Conservation (phyloP, 2,797 vertebrate genomes). For the Helicolenus hilgendorfi region DNA sequence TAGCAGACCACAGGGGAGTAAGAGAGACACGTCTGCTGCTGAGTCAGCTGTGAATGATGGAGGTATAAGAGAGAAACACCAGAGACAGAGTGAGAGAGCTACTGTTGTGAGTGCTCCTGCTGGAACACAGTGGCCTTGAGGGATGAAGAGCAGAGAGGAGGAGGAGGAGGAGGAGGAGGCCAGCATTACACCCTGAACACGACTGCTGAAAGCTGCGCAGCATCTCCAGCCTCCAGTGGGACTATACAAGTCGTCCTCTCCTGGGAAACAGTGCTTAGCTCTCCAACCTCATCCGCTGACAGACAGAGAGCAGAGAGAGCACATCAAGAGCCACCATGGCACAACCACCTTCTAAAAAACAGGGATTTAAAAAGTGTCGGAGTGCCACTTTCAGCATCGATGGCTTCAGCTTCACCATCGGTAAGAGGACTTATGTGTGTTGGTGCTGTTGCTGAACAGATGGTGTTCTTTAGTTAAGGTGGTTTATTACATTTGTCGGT, state of each 20-base stretch:
- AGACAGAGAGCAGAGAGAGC: conserved; percentile 6
- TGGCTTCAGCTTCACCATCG: conserved; percentile 97
- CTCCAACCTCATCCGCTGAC: neutral
- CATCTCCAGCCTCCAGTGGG: conserved; percentile 17
- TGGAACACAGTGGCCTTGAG: conserved; percentile 48
- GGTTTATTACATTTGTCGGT: conserved; percentile 11
- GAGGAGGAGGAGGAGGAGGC: neutral
- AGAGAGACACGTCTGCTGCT: neutral
- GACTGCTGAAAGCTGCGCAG: neutral
- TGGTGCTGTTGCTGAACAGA: neutral
- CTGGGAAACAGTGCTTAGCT: conserved; percentile 26
- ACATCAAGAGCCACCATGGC: conserved; percentile 84
- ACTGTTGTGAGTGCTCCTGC: conserved; percentile 9
- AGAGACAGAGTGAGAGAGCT: conserved; percentile 20
- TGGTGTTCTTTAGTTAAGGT: conserved; percentile 13
- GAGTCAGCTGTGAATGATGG: neutral
- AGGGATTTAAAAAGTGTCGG: conserved; percentile 95
- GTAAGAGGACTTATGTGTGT: conserved; percentile 86
- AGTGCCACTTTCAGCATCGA: conserved; percentile 97
- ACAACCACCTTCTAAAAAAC: conserved; percentile 91
- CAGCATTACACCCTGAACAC: conserved; percentile 17
- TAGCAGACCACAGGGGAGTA: neutral
- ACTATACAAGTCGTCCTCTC: conserved; percentile 19
- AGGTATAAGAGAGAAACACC: neutral
- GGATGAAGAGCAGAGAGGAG: conserved; percentile 7